phyloP scores from a whole-genome alignment of 2,113 vertebrate genomes.

The Anthoscopus minutus region DNA sequence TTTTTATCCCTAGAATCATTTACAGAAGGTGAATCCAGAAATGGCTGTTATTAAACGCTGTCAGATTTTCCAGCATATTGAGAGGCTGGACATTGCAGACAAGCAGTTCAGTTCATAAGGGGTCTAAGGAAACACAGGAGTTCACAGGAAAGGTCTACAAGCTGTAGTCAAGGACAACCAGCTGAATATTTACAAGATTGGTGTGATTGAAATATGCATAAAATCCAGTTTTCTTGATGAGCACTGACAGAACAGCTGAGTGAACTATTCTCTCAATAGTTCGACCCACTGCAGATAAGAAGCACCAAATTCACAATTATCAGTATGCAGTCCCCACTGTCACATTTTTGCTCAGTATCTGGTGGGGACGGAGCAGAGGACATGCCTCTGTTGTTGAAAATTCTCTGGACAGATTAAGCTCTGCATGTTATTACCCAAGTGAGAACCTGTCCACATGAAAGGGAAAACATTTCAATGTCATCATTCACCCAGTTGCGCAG shows the following conservation, averaged over 20 bases:
- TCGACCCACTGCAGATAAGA: neutral
- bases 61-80: neutral
- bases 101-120: neutral
- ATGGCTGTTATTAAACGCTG: neutral
- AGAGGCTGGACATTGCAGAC: neutral
- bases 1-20: neutral
- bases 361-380: neutral
- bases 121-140: neutral
- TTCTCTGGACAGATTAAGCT: neutral
- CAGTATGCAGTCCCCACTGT: neutral
- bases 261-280: accelerated
- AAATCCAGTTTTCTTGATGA: neutral
- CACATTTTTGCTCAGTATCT: neutral
- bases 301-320: neutral
- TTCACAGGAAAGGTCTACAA: neutral
- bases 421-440: neutral
- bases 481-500: neutral
- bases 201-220: neutral
- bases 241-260: neutral
- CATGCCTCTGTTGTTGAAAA: neutral
- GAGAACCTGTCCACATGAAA: neutral
- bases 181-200: neutral
- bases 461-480: neutral
- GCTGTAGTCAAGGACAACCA: neutral
- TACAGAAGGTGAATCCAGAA: neutral